Evolutionary conservation across 2,888 invertebrate species (phyloP).

Genomic region (Rutpela maculata): DNA sequence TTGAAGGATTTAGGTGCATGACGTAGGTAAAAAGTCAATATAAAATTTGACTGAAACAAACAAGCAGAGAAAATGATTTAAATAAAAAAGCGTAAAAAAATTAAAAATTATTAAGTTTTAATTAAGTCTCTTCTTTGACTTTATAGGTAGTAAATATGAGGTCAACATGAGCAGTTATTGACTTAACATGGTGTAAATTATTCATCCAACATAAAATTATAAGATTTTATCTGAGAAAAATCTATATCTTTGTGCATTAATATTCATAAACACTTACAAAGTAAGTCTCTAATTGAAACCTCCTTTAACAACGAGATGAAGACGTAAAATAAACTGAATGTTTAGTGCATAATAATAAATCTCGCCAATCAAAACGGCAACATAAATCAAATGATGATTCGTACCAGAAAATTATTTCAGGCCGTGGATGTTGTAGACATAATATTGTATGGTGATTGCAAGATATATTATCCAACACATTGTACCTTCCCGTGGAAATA

Average conservation of each 20-base stretch:
- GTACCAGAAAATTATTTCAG: slow-evolving; percentile 56
- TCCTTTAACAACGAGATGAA: slow-evolving; percentile 15
- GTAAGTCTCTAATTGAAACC: slow-evolving; percentile 6
- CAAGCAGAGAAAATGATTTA: no score
- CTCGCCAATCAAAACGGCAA: slow-evolving; percentile 38
- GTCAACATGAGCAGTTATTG: not conserved
- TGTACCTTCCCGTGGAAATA: slow-evolving; percentile 46
- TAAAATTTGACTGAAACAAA: no score
- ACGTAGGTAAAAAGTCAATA: no score
- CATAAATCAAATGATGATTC: slow-evolving; percentile 52
- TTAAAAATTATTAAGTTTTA: no score
- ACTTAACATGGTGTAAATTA: not conserved
- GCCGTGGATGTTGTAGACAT: slow-evolving; percentile 43
- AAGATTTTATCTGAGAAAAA: not conserved
- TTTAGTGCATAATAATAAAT: slow-evolving; percentile 42
- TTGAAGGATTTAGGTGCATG: no score
- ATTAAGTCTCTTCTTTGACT: not conserved
- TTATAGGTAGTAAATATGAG: not conserved
- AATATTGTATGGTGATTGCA: slow-evolving; percentile 45
- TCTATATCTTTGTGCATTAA: not conserved
- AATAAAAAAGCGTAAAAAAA: no score
- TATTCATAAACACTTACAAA: not conserved
- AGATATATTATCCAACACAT: slow-evolving; percentile 49
- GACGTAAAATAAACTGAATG: slow-evolving; percentile 13
- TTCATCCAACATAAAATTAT: not conserved